Conservation (phyloP, 2,113 vertebrate species). For the Odocoileus hemionus region DNA sequence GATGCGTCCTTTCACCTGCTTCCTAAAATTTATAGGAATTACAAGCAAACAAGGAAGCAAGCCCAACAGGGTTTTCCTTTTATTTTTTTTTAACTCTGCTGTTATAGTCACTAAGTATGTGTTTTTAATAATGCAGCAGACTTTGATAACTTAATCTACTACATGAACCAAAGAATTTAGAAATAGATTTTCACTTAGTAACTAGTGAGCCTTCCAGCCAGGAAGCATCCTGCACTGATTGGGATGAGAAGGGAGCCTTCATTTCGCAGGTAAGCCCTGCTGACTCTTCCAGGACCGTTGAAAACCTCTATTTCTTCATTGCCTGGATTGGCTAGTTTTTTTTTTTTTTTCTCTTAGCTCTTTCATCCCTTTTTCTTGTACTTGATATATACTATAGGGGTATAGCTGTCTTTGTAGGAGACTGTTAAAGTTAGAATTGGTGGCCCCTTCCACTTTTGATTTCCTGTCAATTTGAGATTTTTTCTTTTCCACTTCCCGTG, state of each 20-base stretch:
- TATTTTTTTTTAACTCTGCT: not conserved
- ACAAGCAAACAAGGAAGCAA: not conserved
- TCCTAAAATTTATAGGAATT: constrained; percentile 5
- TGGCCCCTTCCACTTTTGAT: not conserved
- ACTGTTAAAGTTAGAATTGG: not conserved
- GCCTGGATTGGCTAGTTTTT: not conserved
- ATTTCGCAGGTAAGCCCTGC: not conserved
- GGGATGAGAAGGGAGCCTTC: not conserved
- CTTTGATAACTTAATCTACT: not conserved
- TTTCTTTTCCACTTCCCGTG: constrained; percentile 8
- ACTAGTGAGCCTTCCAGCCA: not conserved
- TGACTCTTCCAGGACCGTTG: not conserved
- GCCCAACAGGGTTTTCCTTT: not conserved
- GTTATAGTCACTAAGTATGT: not conserved
- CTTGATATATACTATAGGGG: not conserved
- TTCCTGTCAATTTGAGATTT: constrained; percentile 30
- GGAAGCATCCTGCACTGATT: not conserved
- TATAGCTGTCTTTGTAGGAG: not conserved
- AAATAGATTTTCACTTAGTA: not conserved
- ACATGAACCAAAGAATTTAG: not conserved
- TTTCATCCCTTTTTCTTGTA: not conserved
- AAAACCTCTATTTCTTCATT: not conserved
- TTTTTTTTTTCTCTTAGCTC: not conserved
- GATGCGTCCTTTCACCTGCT: not conserved
- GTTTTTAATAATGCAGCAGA: not conserved